These are phyloP conservation scores for Diarsia mendica DNA, from an alignment of 2,888 invertebrate genomes.

Conservation along the genomic window DNA sequence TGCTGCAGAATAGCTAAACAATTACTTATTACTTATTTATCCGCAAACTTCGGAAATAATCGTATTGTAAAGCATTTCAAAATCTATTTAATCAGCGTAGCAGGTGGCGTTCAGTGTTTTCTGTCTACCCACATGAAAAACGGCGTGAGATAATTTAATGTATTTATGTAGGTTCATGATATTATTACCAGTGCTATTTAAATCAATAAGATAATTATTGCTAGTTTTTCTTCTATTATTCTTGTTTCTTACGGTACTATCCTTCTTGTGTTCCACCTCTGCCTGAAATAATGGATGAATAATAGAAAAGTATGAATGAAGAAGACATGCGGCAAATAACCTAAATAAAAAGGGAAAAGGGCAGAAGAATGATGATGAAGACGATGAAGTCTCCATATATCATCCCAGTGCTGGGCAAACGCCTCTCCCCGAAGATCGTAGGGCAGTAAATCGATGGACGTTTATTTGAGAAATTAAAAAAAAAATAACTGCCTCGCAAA, in stretches of 20 bases:
- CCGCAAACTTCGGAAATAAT: background rate
- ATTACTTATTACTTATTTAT: background rate
- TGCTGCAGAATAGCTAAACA: background rate
- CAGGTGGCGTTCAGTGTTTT: background rate
- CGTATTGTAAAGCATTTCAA: background rate
- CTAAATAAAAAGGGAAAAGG: too few relatives aligned
- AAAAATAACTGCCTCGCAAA: too few relatives aligned
- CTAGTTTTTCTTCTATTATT: slow-evolving; percentile 16
- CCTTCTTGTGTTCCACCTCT: slow-evolving; percentile 7
- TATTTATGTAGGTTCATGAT: background rate
- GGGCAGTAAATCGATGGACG: too few relatives aligned
- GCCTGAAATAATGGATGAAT: background rate
- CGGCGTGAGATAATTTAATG: background rate
- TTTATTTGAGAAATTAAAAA: too few relatives aligned
- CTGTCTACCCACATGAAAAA: background rate
- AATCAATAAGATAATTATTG: background rate
- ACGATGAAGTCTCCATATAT: too few relatives aligned
- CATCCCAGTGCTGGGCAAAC: too few relatives aligned
- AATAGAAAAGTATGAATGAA: background rate
- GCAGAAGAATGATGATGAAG: too few relatives aligned
- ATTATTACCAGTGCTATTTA: slow-evolving; percentile 27
- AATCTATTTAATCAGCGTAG: too few relatives aligned
- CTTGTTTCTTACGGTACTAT: slow-evolving; percentile 9
- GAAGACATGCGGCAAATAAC: background rate
- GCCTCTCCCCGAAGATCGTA: too few relatives aligned